Evolutionary conservation across 2,113 vertebrate genomes (phyloP).

Genomic region (Myrmecobius fasciatus): DNA sequence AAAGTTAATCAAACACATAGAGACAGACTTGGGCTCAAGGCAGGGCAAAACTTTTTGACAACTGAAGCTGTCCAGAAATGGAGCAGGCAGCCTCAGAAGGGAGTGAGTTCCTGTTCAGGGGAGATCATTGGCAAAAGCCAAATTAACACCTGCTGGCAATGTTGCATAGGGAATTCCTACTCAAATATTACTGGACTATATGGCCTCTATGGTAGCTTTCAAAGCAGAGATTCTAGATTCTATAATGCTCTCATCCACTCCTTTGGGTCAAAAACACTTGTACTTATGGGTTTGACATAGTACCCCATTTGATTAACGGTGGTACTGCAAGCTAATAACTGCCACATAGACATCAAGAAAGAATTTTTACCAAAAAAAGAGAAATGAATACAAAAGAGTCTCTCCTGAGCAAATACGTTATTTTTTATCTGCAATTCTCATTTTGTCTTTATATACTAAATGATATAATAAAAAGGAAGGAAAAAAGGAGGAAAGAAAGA

Average conservation of each 20-base stretch:
- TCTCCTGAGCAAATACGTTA: no score
- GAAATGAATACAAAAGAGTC: not conserved
- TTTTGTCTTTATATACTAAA: not conserved
- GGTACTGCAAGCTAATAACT: not conserved
- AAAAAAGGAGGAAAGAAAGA: no score
- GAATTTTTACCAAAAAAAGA: not conserved
- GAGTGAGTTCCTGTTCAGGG: not conserved
- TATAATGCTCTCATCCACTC: not conserved
- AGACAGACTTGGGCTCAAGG: not conserved
- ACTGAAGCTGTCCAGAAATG: not conserved
- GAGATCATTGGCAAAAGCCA: not conserved
- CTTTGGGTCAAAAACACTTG: not conserved
- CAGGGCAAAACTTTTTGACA: not conserved
- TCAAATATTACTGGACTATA: not conserved
- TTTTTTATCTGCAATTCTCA: no score
- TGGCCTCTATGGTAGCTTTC: not conserved
- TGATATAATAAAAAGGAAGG: no score
- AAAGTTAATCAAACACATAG: not conserved
- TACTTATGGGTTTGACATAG: not conserved
- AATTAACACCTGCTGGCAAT: not conserved
- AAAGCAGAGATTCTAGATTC: not conserved
- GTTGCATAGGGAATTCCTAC: not conserved
- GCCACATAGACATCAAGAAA: not conserved
- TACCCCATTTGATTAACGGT: slow-evolving; percentile 30
- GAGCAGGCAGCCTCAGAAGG: not conserved